Base-by-base conservation (phyloP, 2,888 invertebrate genomes). In the Ditula angustiorana region DNA sequence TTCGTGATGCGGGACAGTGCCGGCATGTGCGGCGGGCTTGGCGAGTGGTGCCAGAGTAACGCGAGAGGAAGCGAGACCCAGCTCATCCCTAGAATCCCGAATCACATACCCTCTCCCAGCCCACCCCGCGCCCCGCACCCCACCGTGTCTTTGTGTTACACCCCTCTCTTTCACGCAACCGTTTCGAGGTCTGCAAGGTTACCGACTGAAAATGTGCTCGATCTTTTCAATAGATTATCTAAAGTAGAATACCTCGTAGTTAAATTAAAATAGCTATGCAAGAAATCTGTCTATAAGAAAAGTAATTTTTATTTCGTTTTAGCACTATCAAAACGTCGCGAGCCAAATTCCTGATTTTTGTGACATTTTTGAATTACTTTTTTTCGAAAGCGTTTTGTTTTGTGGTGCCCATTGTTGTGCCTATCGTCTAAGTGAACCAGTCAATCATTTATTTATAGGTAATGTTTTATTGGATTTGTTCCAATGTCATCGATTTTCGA, bases 51-150 rank as follows among this genome's bases (percentile, higher is more conserved):
- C 88, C 85, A 84, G 86, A 92, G 86, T 92, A 92, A 88, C 88
- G 80, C 74, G 90, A 86, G 91, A 88, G 88, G 87, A 91, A 91
- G 90, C 87, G 90, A 90, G 92, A 90, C 80, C 83, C 85, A 84
- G 87, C 91, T 90, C 94, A 94, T 94, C 89, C 94, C 94, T 90
- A 91, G 89, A 84, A 90, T 92, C 88, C 93, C 92, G 86, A 90
- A 90, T 86, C 92, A 85, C 81, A 88, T 88, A 87, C 89, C 92
- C 85, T 90, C 88, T 83, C 88, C 89, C 83, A 86, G 87, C 82
- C 86, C 87, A 82, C 82, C 86, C 82, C 85, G 81, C 81, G 75
- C 82, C 77, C 80, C 79, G 88, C 84, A 88, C 90, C 79, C 85
- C n/a, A n/a, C n/a, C 83, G 81, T 80, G 85, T 86, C 86, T 85